phyloP scores from a whole-genome alignment of 2,888 invertebrate species.

The Baccha elongata region DNA sequence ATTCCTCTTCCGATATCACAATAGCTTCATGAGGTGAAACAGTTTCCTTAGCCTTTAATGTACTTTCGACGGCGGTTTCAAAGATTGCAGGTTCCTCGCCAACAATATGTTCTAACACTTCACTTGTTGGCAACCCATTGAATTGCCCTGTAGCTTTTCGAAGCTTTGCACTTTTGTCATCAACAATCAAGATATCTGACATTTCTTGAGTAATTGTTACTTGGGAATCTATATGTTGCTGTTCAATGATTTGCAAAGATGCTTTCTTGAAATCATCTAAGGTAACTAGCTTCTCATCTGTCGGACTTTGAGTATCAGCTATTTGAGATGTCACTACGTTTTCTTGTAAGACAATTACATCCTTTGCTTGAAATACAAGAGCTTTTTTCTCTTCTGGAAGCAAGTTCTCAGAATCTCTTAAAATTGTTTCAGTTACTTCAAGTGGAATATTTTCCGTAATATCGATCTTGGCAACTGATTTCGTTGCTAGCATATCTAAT shows the following conservation, averaged over 20 bases:
- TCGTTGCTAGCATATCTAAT: conserved; percentile 79
- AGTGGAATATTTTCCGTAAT: conserved; percentile 81
- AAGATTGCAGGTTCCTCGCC: conserved; percentile 87
- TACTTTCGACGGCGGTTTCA: conserved; percentile 83
- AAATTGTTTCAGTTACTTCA: conserved; percentile 72
- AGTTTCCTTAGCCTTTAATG: conserved; percentile 84
- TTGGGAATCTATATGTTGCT: conserved; percentile 84
- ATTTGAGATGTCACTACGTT: conserved; percentile 84
- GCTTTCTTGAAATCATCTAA: conserved; percentile 84
- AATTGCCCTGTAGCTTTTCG: conserved; percentile 82
- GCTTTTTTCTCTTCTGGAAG: conserved; percentile 56
- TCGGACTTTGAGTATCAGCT: conserved; percentile 87
- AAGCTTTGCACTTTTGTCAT: neutral
- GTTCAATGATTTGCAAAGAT: conserved; percentile 85
- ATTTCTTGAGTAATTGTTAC: conserved; percentile 47
- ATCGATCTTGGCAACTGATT: conserved; percentile 78
- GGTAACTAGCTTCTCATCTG: conserved; percentile 84
- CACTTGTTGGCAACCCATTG: conserved; percentile 79
- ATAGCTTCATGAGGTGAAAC: conserved; percentile 85
- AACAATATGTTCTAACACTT: conserved; percentile 82
- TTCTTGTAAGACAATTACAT: conserved; percentile 83
- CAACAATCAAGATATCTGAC: conserved; percentile 14
- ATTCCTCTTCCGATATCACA: conserved; percentile 84
- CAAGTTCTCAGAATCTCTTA: conserved; percentile 72
- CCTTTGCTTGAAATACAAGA: conserved; percentile 77